These are phyloP conservation scores for Fragum whitleyi DNA, from an alignment of 2,888 invertebrate genomes.

Conservation along the genomic window DNA sequence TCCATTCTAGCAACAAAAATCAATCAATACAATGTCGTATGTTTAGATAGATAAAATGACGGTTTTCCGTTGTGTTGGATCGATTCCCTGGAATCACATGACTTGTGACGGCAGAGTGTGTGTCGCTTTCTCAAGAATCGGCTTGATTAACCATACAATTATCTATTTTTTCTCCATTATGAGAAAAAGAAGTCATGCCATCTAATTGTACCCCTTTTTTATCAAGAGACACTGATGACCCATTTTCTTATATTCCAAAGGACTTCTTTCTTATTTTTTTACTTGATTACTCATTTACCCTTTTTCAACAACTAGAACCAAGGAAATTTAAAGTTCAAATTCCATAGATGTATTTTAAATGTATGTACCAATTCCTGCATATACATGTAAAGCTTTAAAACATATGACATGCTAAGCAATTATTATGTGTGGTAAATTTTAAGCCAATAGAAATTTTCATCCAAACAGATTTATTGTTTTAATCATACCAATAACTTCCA, in stretches of 20 bases:
- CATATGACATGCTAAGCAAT: too few relatives aligned
- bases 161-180: constrained; percentile 12
- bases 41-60: constrained; percentile 33
- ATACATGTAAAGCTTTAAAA: too few relatives aligned
- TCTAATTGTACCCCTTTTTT: constrained; percentile 8
- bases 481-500: too few relatives aligned
- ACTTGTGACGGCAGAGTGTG: neutral
- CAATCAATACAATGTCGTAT: constrained; percentile 27
- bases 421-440: too few relatives aligned
- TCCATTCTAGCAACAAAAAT: constrained; percentile 10
- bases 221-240: neutral
- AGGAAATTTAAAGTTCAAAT: too few relatives aligned
- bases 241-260: neutral
- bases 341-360: too few relatives aligned
- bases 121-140: constrained; percentile 8
- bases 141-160: constrained; percentile 17
- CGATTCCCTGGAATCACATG: constrained; percentile 19
- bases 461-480: too few relatives aligned
- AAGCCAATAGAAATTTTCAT: too few relatives aligned
- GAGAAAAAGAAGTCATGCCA: constrained; percentile 11
- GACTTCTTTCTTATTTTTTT: too few relatives aligned
- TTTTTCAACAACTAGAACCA: neutral
- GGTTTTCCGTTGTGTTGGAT: constrained; percentile 15
- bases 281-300: neutral
- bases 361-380: too few relatives aligned